These are phyloP conservation scores for Leuciscus waleckii DNA, from an alignment of 2,797 vertebrate species.

Conservation along the genomic window DNA sequence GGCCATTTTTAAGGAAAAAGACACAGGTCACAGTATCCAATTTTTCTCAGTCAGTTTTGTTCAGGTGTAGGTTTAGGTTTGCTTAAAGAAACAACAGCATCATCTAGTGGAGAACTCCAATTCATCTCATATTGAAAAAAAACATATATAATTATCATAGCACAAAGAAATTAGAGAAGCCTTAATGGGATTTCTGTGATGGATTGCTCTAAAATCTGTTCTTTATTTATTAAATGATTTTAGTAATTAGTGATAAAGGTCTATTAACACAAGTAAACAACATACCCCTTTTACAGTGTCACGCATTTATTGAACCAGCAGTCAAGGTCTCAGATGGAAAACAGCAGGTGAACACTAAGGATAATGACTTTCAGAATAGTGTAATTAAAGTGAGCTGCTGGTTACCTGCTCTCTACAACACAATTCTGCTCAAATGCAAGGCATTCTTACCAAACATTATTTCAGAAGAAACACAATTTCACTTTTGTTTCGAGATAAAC, in stretches of 20 bases:
- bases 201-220: conserved; percentile 1
- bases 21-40: not conserved
- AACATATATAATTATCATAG: not conserved
- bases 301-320: not conserved
- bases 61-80: not conserved
- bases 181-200: not conserved
- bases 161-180: not conserved
- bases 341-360: not conserved
- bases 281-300: not conserved
- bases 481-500: not conserved
- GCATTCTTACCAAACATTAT: not conserved
- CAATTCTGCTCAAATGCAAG: not conserved
- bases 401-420: not conserved
- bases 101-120: conserved; percentile 18
- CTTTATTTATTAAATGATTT: not conserved
- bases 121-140: not conserved
- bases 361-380: conserved; percentile 14
- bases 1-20: not conserved
- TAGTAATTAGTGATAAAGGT: not conserved
- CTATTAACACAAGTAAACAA: conserved; percentile 4
- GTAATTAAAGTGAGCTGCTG: not conserved
- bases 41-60: not conserved
- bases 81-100: conserved; percentile 16
- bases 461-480: not conserved
- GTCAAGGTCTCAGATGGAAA: conserved; percentile 22